Percentiles rank a stretch among this genome's conserved stretches.
Conservation (phyloP, 2,113 vertebrate species). For the Elgaria multicarinata region DNA sequence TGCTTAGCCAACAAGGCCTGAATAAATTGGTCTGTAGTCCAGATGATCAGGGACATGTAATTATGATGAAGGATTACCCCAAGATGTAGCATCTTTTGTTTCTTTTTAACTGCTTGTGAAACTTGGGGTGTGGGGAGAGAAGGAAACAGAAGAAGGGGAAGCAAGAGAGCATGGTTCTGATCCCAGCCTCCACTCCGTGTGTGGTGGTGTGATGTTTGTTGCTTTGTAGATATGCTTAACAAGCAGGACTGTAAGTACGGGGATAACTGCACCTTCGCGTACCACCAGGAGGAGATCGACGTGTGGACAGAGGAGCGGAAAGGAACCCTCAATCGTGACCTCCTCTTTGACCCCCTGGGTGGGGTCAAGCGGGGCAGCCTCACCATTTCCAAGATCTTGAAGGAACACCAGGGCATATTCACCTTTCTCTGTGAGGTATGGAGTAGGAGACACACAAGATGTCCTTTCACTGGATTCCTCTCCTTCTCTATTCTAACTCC, state of each 20-base stretch:
- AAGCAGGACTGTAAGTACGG: slow-evolving; percentile 91
- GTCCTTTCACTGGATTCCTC: neutral
- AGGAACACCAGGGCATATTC: slow-evolving; percentile 90
- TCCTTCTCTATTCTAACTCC: neutral
- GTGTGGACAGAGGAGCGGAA: slow-evolving; percentile 95
- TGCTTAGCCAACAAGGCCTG: rapidly evolving
- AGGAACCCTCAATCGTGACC: slow-evolving; percentile 86
- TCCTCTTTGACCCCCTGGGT: slow-evolving; percentile 85
- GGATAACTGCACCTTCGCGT: slow-evolving; percentile 95
- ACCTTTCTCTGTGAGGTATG: slow-evolving; percentile 94
- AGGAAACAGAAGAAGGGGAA: rapidly evolving
- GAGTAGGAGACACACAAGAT: neutral
- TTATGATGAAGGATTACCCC: neutral
- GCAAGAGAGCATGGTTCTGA: slow-evolving; percentile 60
- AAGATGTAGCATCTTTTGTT: slow-evolving; percentile 6
- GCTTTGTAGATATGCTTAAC: slow-evolving; percentile 88
- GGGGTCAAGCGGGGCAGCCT: slow-evolving; percentile 81
- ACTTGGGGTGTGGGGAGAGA: slow-evolving; percentile 44
- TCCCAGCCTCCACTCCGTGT: slow-evolving; percentile 60
- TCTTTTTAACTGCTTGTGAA: slow-evolving; percentile 43
- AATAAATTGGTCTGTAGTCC: neutral
- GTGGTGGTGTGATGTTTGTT: slow-evolving; percentile 76
- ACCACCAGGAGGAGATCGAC: slow-evolving; percentile 96
- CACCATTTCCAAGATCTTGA: slow-evolving; percentile 85
- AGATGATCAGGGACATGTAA: neutral